Evolutionary conservation across 2,113 vertebrate genomes (phyloP).

Genomic region (Spheniscus mendiculus): DNA sequence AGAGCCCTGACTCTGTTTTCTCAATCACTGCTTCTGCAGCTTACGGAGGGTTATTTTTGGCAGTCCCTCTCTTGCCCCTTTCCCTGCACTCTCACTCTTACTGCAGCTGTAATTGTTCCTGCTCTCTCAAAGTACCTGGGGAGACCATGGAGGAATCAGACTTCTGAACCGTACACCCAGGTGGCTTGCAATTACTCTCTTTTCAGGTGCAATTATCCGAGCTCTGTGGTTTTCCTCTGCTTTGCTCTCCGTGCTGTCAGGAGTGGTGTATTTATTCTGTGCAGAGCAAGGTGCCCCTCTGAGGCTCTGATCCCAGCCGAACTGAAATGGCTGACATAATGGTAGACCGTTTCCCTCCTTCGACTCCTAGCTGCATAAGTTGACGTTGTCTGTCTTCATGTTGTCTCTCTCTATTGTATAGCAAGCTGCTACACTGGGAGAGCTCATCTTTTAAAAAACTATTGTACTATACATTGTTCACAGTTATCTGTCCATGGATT

Average conservation of each 20-base stretch:
- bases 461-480: neutral
- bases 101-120: neutral
- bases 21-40: constrained; percentile 21
- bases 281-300: neutral
- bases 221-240: neutral
- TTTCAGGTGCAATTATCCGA: neutral
- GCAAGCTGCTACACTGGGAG: neutral
- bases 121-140: neutral
- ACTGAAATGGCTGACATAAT: neutral
- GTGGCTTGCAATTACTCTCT: neutral
- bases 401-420: neutral
- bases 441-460: neutral
- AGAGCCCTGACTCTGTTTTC: constrained; percentile 21
- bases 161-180: neutral
- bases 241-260: neutral
- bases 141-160: neutral
- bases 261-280: neutral
- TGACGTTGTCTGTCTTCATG: neutral
- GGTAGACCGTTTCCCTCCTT: neutral
- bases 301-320: neutral
- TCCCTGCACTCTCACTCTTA: neutral
- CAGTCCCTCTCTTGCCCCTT: neutral
- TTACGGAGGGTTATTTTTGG: constrained; percentile 30
- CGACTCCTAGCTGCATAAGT: neutral
- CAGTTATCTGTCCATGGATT: neutral